phyloP scores from a whole-genome alignment of 2,113 vertebrate genomes.

The Colaptes auratus region DNA sequence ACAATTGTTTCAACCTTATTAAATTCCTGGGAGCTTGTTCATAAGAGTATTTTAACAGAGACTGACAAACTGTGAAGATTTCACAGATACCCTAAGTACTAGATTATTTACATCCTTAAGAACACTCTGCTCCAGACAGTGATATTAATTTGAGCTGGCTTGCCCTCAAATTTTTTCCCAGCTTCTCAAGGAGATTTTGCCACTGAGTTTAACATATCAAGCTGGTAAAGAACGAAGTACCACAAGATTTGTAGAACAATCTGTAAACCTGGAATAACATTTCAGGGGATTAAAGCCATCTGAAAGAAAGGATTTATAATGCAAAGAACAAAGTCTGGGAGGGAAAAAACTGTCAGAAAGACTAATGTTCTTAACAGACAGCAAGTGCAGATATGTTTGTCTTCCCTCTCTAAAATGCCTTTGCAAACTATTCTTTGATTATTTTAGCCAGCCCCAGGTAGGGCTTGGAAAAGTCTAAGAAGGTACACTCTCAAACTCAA shows the following conservation, averaged over 20 bases:
- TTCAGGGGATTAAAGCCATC: neutral
- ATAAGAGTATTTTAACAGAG: neutral
- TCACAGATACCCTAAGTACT: constrained; percentile 39
- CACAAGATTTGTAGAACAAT: constrained; percentile 1
- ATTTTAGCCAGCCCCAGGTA: neutral
- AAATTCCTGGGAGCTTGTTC: neutral
- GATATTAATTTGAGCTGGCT: constrained; percentile 41
- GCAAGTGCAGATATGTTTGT: neutral
- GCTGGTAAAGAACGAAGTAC: neutral
- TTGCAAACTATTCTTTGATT: neutral
- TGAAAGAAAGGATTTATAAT: neutral
- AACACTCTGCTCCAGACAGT: constrained; percentile 13
- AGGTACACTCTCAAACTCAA: neutral
- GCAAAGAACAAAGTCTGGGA: neutral
- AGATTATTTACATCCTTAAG: constrained; percentile 50
- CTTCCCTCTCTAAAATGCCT: neutral
- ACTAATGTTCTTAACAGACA: neutral
- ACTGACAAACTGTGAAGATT: constrained; percentile 9
- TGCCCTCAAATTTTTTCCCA: constrained; percentile 3
- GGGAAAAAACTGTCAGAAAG: neutral
- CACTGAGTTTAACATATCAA: constrained; percentile 9
- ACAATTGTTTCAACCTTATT: neutral
- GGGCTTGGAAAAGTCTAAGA: neutral
- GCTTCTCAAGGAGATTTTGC: constrained; percentile 34
- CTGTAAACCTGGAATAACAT: neutral